Base-by-base conservation (phyloP, 92 coral and sea anemone genomes). In the Heteractis magnifica region DNA sequence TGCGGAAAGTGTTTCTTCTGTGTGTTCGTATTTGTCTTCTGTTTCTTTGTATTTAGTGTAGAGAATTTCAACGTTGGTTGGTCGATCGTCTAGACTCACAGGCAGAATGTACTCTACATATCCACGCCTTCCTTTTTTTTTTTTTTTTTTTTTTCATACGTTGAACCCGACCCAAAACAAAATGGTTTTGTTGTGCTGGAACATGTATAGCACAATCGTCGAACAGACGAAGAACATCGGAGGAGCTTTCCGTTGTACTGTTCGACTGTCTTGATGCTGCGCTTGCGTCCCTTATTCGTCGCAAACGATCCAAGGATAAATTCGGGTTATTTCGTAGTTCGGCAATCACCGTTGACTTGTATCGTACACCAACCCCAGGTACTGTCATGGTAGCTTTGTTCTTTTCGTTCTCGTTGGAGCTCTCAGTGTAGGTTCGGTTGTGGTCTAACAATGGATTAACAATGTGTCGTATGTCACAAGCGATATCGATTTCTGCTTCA, bases 171-270 rank as follows among this genome's bases (percentile, higher is more conserved):
- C 92, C 89, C 15, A 89, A 76, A 50, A 65, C 55, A 18, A 76
- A 65, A 20, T 80, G 72, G 26, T 44, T 50, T 11, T 81, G 13
- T 10, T 59, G 59, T 52, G 53, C 62, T 23, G 81, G 81, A 16
- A 85, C 87, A 23, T 82, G 72, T 56, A 89, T 77, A 4, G 65
- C 92, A 79, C 92, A 89, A 58, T 86, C 87, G 56, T 89, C 89
- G 79, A 89, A 86, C 52, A 89, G 83, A 5, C 80, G 77, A 62
- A 81, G 80, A 76, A 84, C 72, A n/a, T 81, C 70, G 20, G 21
- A 14, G 26, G 50, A 48, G 21, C 79, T 48, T 51, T 77, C 59
- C 18, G 65, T n/a, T 77, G 18, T 55, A 80, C 51, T 88, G 79
- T 77, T 56, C 18, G 56, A 23, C 5, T 83, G n/a, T 9, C 60